Base-by-base conservation (phyloP, 1,140 invertebrate species). In the Heterodera schachtii region DNA sequence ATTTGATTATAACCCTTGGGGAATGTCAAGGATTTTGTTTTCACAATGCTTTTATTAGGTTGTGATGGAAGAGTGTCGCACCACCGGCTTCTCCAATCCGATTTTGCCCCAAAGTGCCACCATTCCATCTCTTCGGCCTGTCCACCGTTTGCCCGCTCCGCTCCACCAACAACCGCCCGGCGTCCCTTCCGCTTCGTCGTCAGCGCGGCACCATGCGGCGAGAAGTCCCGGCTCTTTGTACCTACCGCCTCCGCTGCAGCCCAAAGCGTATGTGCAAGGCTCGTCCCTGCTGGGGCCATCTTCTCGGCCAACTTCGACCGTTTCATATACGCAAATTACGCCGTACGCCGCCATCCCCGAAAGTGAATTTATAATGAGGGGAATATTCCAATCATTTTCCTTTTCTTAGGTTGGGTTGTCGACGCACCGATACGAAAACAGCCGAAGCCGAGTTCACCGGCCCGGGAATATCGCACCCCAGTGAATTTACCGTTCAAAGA, bases 401-500 rank as follows among this genome's bases (percentile, higher is more conserved):
- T 16, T 47, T 80, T 57, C 31, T 74, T 21, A 80, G 81, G 82
- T 43, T 83, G 82, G 82, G 57, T 31, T 49, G 82, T 83, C 21
- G 73, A 84, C 19, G 66, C 81, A 31, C 52, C 82, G 8, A 83
- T 83, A 8, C 82, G 73, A 19, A 83, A 77, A 64, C 82, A 84
- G 31, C 67, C 46, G n/a, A 83, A 83, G n/a, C 83, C 82, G 16
- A 49, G 80, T n/a, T 84, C 82, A 31, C 82, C 82, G 4, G 57
- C 43, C 0, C 83, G 82, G 13, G 83, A 84, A n/a, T 84, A 84
- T 9, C 60, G 52, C 49, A 84, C n/a, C 60, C 78, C 78, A 9
- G 46, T 70, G 13, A 80, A 78, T 86, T 43, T 85, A 21, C 84
- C 84, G 3, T 85, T 87, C 31, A 85, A 85, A 81, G 84, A 85